Evolutionary conservation across 2,888 invertebrate species (phyloP).

Genomic region (Drosophila subquinaria): DNA sequence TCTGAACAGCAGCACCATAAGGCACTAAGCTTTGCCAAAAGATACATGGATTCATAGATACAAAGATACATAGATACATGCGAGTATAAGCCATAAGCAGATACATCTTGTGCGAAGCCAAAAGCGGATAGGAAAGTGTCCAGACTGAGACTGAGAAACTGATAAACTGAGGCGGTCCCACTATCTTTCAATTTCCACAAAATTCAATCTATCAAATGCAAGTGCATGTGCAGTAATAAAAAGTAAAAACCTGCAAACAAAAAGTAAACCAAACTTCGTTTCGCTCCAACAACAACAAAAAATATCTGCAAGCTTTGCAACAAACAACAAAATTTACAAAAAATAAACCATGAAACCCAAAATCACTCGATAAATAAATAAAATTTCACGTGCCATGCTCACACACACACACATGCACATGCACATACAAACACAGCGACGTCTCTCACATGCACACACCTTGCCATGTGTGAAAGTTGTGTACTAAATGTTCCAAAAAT

Average conservation of each 20-base stretch:
- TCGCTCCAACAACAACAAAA: constrained; percentile 26
- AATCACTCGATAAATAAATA: constrained; percentile 72
- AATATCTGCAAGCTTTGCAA: constrained; percentile 31
- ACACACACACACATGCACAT: constrained; percentile 17
- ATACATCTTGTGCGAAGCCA: background rate
- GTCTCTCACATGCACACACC: constrained; percentile 8
- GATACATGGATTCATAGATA: constrained; percentile 1
- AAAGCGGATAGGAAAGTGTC: background rate
- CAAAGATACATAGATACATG: background rate
- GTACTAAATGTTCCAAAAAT: constrained; percentile 72
- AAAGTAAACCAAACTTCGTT: constrained; percentile 50
- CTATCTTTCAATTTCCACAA: constrained; percentile 52
- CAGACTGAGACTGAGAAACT: background rate
- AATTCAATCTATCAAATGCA: constrained; percentile 69
- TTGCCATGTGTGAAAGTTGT: constrained; percentile 48
- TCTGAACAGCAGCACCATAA: constrained; percentile 61
- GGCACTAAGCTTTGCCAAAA: constrained; percentile 21
- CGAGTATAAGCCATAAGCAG: background rate
- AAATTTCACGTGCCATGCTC: constrained; percentile 62
- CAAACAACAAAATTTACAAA: constrained; percentile 24
- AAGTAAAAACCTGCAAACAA: constrained; percentile 42
- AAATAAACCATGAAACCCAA: constrained; percentile 17
- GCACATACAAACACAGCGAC: constrained; percentile 5
- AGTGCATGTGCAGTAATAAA: constrained; percentile 47
- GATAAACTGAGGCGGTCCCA: constrained; percentile 18